These are phyloP conservation scores for Lissocephala sabroskyi DNA, from an alignment of 2,888 invertebrate species.

Conservation along the genomic window DNA sequence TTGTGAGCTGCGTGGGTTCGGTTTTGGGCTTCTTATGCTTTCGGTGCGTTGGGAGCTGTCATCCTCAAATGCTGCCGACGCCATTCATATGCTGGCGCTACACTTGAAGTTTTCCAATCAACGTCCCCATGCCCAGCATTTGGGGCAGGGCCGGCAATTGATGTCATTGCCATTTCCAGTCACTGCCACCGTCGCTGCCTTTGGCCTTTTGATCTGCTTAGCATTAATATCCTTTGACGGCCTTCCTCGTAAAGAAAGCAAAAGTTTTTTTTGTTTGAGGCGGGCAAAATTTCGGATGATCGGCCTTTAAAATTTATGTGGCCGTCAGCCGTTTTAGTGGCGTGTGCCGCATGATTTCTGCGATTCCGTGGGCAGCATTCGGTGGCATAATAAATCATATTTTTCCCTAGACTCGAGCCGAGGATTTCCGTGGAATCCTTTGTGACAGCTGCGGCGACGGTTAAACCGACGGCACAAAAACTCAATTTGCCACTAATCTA, in stretches of 20 bases:
- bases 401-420: constrained; percentile 2
- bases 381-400: constrained; percentile 30
- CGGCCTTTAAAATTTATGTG: too few relatives aligned
- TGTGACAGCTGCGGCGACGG: constrained; percentile 7
- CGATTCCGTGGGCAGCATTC: constrained; percentile 11
- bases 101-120: constrained; percentile 29
- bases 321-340: background rate
- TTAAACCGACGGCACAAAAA: background rate
- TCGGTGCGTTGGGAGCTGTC: too few relatives aligned
- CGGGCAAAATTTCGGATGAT: background rate
- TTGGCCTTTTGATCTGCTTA: constrained; percentile 38
- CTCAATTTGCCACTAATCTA: background rate
- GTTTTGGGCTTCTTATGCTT: background rate
- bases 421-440: background rate
- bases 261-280: too few relatives aligned
- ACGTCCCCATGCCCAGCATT: constrained; percentile 14
- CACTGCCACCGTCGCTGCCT: background rate
- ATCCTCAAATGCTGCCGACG: constrained; percentile 14
- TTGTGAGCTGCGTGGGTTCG: background rate
- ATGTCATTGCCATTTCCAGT: constrained; percentile 8
- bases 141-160: constrained; percentile 20
- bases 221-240: constrained; percentile 27
- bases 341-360: constrained; percentile 3
- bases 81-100: too few relatives aligned
- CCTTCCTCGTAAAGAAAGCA: constrained; percentile 12